phyloP scores from a whole-genome alignment of 2,888 invertebrate species.

The Girardia tigrina region DNA sequence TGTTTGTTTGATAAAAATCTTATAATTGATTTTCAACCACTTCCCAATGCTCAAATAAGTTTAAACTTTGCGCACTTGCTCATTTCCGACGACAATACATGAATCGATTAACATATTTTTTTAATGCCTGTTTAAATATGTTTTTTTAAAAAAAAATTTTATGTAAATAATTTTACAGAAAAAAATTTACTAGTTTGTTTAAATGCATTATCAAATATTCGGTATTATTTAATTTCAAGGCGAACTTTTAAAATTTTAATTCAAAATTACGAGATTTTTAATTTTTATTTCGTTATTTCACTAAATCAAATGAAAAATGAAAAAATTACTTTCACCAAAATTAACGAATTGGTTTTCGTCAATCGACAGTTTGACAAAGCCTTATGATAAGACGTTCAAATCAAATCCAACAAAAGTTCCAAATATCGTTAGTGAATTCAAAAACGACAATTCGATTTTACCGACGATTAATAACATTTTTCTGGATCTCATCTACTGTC shows the following conservation, averaged over 20 bases:
- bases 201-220: background rate
- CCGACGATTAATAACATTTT: background rate
- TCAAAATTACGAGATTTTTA: too few species aligned
- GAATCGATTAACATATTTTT: background rate
- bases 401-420: background rate
- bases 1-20: too few species aligned
- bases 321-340: background rate
- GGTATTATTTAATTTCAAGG: background rate
- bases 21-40: too few species aligned
- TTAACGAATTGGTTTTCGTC: background rate
- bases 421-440: constrained; percentile 3
- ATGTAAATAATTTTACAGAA: too few species aligned
- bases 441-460: constrained; percentile 11
- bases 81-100: background rate
- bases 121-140: background rate
- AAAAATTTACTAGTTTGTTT: background rate
- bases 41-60: too few species aligned
- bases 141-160: too few species aligned
- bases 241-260: background rate
- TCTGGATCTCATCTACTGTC: background rate
- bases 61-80: background rate
- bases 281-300: too few species aligned
- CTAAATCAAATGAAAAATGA: background rate
- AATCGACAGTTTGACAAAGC: background rate
- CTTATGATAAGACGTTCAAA: background rate